These are phyloP conservation scores for Corydoras sp. DNA, from an alignment of 2,113 vertebrate species.

Conservation along the genomic window DNA sequence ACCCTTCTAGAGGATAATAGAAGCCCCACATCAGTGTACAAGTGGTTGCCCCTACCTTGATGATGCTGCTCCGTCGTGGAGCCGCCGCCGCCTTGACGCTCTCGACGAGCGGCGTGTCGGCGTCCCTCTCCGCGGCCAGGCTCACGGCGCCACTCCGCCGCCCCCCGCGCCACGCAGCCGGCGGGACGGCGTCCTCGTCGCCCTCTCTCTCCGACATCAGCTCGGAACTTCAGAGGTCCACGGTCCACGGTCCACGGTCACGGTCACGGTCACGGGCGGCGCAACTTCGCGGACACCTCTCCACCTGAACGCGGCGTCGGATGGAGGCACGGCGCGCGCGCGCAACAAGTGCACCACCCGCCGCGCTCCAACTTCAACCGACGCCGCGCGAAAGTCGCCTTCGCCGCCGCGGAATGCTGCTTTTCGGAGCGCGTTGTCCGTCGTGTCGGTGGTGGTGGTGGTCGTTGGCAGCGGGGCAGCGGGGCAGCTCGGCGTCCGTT, in stretches of 20 bases:
- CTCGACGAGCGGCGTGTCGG: conserved; percentile 72
- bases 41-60: conserved; percentile 71
- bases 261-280: not conserved
- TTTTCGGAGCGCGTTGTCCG: too few relatives aligned
- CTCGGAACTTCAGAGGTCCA: not conserved
- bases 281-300: not conserved
- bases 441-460: too few relatives aligned
- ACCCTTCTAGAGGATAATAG: too few relatives aligned
- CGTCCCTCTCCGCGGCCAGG: conserved; percentile 32
- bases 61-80: conserved; percentile 90
- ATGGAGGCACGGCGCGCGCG: not conserved
- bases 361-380: not conserved
- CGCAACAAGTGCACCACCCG: not conserved
- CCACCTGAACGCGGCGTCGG: not conserved
- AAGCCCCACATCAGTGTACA: too few relatives aligned
- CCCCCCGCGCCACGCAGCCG: conserved; percentile 59
- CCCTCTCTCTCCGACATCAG: conserved; percentile 68
- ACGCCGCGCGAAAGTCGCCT: not conserved
- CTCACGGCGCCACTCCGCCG: conserved; percentile 74
- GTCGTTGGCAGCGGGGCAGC: too few relatives aligned
- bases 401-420: too few relatives aligned
- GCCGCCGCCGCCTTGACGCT: conserved; percentile 68
- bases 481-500: too few relatives aligned
- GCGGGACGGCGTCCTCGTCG: conserved; percentile 54
- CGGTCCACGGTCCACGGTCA: not conserved